phyloP scores from a whole-genome alignment of 1,140 invertebrate species.

The Liolophura sinensis region DNA sequence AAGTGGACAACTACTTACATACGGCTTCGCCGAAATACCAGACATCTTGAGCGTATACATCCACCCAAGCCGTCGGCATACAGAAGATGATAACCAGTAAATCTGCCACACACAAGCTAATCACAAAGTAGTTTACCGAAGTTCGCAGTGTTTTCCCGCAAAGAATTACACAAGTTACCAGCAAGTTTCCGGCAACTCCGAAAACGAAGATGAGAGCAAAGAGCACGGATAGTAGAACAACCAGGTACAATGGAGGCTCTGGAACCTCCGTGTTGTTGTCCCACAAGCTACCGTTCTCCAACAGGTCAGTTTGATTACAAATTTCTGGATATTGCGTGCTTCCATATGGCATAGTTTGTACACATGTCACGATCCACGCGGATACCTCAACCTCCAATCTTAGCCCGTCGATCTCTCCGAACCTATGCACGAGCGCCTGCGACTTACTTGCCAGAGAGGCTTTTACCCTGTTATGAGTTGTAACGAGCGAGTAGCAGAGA shows the following conservation, averaged over 20 bases:
- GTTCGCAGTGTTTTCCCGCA: slow-evolving; percentile 69
- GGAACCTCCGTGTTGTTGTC: slow-evolving; percentile 7
- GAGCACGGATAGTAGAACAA: slow-evolving; percentile 54
- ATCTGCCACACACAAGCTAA: slow-evolving; percentile 74
- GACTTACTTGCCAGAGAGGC: too few species aligned
- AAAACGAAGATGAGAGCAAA: slow-evolving; percentile 37
- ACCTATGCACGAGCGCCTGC: too few species aligned
- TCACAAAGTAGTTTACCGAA: slow-evolving; percentile 80
- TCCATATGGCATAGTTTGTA: too few species aligned
- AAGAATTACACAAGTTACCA: slow-evolving; percentile 33
- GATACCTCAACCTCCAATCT: too few species aligned
- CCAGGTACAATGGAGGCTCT: slow-evolving; percentile 76
- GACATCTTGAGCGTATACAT: slow-evolving; percentile 72
- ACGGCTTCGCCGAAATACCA: slow-evolving; percentile 80
- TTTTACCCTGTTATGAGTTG: too few species aligned
- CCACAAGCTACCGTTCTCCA: too few species aligned
- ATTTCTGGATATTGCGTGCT: too few species aligned
- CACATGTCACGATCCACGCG: too few species aligned
- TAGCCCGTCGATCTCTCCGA: too few species aligned
- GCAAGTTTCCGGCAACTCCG: slow-evolving; percentile 36
- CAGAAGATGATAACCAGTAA: slow-evolving; percentile 82
- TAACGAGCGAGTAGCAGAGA: too few species aligned
- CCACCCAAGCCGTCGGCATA: slow-evolving; percentile 84
- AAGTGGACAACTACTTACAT: slow-evolving; percentile 66
- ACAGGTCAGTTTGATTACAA: too few species aligned